phyloP scores from a whole-genome alignment of 2,888 invertebrate genomes.

The Ectropis crepuscularia region DNA sequence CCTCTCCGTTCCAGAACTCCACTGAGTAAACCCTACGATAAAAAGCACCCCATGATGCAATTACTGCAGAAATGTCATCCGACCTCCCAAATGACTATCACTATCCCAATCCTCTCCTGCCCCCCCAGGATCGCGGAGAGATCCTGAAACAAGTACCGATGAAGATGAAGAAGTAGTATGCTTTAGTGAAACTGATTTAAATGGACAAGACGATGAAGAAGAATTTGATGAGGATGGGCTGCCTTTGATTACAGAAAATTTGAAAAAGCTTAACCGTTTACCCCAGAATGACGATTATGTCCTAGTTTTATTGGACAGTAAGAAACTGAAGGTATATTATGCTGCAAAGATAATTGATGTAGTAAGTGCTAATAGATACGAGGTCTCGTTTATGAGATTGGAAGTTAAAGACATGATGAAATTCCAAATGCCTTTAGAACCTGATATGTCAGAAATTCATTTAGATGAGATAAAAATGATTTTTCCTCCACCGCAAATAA shows the following conservation, averaged over 20 bases:
- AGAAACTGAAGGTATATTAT: constrained; percentile 10
- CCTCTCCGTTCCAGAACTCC: too few relatives aligned
- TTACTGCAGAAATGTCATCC: too few relatives aligned
- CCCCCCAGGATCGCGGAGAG: too few relatives aligned
- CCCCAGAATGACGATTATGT: not conserved
- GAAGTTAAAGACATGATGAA: constrained; percentile 14
- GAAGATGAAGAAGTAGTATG: constrained; percentile 7
- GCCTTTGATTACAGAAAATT: constrained; percentile 13
- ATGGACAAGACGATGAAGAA: constrained; percentile 7
- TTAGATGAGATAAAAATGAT: constrained; percentile 12
- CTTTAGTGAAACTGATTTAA: constrained; percentile 3
- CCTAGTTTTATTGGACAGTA: constrained; percentile 3
- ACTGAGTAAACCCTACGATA: too few relatives aligned
- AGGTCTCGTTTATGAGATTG: constrained; percentile 13
- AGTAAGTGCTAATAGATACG: constrained; percentile 7
- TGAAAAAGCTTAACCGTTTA: constrained; percentile 5
- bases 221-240: constrained; percentile 10
- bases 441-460: constrained; percentile 16
- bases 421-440: constrained; percentile 13
- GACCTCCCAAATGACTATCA: too few relatives aligned
- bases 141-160: constrained; percentile 5
- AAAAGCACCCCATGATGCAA: too few relatives aligned
- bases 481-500: not conserved
- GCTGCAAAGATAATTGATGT: constrained; percentile 12
- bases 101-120: too few relatives aligned